Conservation (phyloP, 2,113 vertebrate species). For the Microcebus ravelobensis region DNA sequence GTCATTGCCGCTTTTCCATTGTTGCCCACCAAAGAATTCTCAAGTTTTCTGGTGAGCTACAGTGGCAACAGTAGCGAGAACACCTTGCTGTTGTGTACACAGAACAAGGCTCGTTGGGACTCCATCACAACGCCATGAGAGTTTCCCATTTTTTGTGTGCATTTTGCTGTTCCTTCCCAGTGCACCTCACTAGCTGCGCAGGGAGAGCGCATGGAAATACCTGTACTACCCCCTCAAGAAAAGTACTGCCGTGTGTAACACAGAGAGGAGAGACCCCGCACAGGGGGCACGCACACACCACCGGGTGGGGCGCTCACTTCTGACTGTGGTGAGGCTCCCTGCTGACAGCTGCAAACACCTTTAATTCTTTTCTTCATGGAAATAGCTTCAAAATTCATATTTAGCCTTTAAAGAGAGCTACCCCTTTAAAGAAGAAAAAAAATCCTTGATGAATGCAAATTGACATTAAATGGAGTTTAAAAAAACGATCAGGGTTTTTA, state of each 20-base stretch:
- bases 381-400: background rate
- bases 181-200: background rate
- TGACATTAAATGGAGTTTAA: conserved; percentile 62
- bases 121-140: background rate
- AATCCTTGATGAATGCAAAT: conserved; percentile 56
- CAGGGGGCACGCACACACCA: accelerated
- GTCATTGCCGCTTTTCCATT: background rate
- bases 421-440: conserved; percentile 31
- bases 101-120: background rate
- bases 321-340: accelerated
- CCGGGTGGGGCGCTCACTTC: background rate
- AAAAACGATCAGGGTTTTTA: conserved; percentile 52
- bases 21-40: background rate
- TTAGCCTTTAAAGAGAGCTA: background rate
- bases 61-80: background rate
- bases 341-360: background rate
- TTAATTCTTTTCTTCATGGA: background rate
- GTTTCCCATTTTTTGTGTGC: accelerated
- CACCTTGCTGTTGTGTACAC: background rate
- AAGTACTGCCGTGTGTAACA: accelerated
- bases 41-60: background rate
- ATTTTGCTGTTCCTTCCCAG: background rate
- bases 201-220: accelerated
- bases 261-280: background rate
- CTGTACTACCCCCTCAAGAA: background rate